These are phyloP conservation scores for Strigamia crassipes DNA, from an alignment of 2,888 invertebrate genomes.

Conservation along the genomic window DNA sequence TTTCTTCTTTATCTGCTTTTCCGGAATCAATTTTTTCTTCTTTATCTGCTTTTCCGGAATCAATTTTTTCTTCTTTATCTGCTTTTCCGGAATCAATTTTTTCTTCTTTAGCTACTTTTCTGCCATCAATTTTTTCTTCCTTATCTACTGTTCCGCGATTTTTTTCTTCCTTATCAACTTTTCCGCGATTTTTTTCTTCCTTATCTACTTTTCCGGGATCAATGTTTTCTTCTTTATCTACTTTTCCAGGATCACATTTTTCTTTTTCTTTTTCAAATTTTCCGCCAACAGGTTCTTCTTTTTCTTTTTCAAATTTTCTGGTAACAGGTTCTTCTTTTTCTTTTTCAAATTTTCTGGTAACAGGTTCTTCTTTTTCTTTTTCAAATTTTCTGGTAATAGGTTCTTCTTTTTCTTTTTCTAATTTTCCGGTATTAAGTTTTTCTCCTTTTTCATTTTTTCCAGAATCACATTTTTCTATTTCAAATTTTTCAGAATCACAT, in stretches of 20 bases:
- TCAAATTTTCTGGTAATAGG: conserved; percentile 50
- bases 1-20: conserved; percentile 51
- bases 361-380: conserved; percentile 52
- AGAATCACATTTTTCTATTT: conserved; percentile 45
- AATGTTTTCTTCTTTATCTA: conserved; percentile 52
- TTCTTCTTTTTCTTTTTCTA: conserved; percentile 49
- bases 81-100: not conserved
- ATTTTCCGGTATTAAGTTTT: conserved; percentile 50
- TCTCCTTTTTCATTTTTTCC: conserved; percentile 50
- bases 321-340: conserved; percentile 47
- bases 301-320: conserved; percentile 48
- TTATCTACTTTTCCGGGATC: conserved; percentile 50
- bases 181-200: conserved; percentile 49
- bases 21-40: conserved; percentile 53
- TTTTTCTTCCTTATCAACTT: conserved; percentile 50
- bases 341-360: conserved; percentile 50
- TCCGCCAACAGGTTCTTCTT: too few species aligned
- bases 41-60: conserved; percentile 43
- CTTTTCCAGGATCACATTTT: conserved; percentile 50
- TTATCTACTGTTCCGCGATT: conserved; percentile 51
- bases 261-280: too few species aligned
- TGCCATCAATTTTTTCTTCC: conserved; percentile 49
- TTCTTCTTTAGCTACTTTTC: conserved; percentile 51
- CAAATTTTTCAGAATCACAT: conserved; percentile 50
- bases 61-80: conserved; percentile 44